Conservation (phyloP, 2,888 invertebrate genomes). For the Priocnemis perturbator region DNA sequence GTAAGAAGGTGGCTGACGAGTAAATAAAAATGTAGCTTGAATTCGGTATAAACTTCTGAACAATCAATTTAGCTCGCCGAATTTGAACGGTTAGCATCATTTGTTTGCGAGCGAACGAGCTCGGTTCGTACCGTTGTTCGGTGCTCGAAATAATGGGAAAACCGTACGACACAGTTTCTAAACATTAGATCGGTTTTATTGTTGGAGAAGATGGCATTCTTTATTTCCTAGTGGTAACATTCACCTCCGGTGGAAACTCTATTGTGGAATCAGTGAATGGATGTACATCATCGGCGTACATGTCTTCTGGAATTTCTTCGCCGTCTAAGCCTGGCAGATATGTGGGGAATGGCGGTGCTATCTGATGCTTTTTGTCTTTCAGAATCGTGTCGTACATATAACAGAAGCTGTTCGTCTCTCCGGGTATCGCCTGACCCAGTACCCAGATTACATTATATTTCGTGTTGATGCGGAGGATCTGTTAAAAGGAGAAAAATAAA, state of each 20-base stretch:
- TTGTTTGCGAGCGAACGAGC: not conserved
- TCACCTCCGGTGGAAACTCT: slow-evolving; percentile 54
- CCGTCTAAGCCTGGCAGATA: slow-evolving; percentile 79
- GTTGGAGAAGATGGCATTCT: too few species aligned
- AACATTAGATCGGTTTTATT: too few species aligned
- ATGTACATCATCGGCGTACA: slow-evolving; percentile 86
- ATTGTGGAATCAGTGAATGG: slow-evolving; percentile 85
- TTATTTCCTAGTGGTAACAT: too few species aligned
- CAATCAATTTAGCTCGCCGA: slow-evolving; percentile 4
- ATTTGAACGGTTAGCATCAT: slow-evolving; percentile 17
- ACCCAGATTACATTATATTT: slow-evolving; percentile 95
- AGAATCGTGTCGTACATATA: slow-evolving; percentile 89
- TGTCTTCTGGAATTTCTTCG: slow-evolving; percentile 81
- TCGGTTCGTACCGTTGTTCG: too few species aligned
- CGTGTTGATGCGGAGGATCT: slow-evolving; percentile 95
- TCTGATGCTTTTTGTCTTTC: slow-evolving; percentile 77
- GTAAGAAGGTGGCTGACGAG: slow-evolving; percentile 52
- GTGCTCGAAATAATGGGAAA: too few species aligned
- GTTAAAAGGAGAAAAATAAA: slow-evolving; percentile 76
- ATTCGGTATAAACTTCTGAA: slow-evolving; percentile 31
- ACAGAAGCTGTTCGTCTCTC: slow-evolving; percentile 86
- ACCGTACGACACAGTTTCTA: too few species aligned
- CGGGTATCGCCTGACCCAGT: slow-evolving; percentile 87
- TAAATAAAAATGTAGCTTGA: slow-evolving; percentile 42
- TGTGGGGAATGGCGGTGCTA: slow-evolving; percentile 88